These are phyloP conservation scores for Perithous albicinctus DNA, from an alignment of 2,888 invertebrate species.

Conservation along the genomic window DNA sequence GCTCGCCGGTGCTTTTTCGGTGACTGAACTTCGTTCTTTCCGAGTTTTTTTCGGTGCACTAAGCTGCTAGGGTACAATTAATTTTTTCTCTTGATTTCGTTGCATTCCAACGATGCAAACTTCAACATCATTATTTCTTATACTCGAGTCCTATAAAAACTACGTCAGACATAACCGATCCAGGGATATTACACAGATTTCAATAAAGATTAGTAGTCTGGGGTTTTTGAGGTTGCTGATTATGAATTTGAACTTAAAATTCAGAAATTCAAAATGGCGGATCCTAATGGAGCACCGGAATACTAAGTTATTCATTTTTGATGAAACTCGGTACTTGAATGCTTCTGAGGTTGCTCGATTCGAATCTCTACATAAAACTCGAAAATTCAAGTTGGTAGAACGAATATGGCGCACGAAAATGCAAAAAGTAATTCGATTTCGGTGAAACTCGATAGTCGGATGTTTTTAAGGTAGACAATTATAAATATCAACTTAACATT, in stretches of 20 bases:
- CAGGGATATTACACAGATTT: too few species aligned
- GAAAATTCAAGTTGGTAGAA: background rate
- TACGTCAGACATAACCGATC: too few species aligned
- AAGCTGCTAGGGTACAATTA: too few species aligned
- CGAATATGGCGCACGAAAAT: background rate
- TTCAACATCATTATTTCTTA: too few species aligned
- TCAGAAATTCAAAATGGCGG: background rate
- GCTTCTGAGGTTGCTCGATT: background rate
- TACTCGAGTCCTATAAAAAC: too few species aligned
- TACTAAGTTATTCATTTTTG: background rate
- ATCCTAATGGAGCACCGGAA: background rate
- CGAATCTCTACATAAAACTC: background rate
- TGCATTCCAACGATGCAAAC: too few species aligned
- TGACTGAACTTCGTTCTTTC: too few species aligned
- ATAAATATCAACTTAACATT: background rate
- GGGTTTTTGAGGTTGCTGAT: background rate
- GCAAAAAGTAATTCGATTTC: background rate
- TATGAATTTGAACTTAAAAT: background rate
- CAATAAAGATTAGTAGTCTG: background rate
- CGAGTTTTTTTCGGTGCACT: too few species aligned
- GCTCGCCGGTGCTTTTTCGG: too few species aligned
- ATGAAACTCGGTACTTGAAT: background rate
- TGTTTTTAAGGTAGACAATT: background rate
- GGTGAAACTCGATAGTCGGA: background rate
- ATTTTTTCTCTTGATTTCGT: too few species aligned